These are phyloP conservation scores for Lagorchestes hirsutus DNA, from an alignment of 2,797 vertebrate genomes.

Conservation along the genomic window DNA sequence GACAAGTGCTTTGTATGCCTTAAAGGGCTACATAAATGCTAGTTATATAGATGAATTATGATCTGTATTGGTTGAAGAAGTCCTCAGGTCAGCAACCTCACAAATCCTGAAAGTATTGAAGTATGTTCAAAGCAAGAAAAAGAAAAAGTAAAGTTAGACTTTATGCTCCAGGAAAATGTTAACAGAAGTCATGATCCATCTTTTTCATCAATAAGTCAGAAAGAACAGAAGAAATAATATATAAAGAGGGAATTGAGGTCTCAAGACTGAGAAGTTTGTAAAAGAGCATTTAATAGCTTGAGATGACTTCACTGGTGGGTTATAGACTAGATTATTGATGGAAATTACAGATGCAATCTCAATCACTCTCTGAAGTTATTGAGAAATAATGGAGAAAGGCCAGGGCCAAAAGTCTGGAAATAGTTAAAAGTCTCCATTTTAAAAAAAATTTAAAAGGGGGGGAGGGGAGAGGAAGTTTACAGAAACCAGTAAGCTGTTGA, in stretches of 20 bases:
- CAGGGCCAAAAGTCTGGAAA: neutral
- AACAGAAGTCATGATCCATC: neutral
- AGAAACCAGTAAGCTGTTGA: neutral
- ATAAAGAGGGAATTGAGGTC: neutral
- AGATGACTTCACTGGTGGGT: neutral
- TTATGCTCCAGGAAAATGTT: neutral
- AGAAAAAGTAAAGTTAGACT: neutral
- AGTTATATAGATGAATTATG: neutral
- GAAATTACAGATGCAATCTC: neutral
- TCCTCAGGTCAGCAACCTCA: neutral
- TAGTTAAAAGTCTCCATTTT: neutral
- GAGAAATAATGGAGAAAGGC: neutral
- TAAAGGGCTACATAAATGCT: neutral
- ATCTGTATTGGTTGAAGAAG: neutral
- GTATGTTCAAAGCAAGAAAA: neutral
- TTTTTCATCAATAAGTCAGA: neutral
- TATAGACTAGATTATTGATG: neutral
- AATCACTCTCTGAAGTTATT: neutral
- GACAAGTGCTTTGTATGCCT: neutral
- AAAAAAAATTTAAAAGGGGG: neutral
- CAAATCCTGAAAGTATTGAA: neutral
- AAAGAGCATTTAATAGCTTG: neutral
- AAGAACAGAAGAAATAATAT: neutral
- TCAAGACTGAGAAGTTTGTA: neutral
- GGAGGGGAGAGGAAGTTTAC: neutral